Base-by-base conservation (phyloP, 2,888 invertebrate species). In the Leptinotarsa peninsularis region DNA sequence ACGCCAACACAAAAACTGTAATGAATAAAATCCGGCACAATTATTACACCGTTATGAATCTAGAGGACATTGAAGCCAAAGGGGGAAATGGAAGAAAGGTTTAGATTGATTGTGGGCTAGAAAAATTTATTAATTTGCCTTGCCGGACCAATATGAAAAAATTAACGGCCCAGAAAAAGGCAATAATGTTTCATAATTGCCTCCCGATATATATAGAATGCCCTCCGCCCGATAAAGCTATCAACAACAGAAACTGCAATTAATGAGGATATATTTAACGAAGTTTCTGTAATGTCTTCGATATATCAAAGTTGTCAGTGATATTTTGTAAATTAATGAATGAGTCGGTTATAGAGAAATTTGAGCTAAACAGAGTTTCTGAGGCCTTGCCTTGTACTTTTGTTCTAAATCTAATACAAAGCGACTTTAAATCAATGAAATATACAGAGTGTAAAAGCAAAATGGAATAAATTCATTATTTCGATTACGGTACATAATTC, bases 141-240 rank as follows among this genome's bases (percentile, higher is more conserved):
- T 72, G 58, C 49, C 58, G 71, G 72, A 49, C 75, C 79, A 77
- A 81, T 81, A 82, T 43, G 78, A 81, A 83, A 83, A 83, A 84
- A 83, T 83, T 83, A 84, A 84, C 83, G 83, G 78, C 73, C 80
- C 75, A 82, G 82, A 84, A 83, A 80, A 81, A 79, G 74, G 80
- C 79, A 83, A 82, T 82, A 82, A 74, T 78, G 73, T 74, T 74
- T 74, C 72, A 60, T 80, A 79, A 80, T 80, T 80, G 79, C 76
- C 76, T 74, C 66, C 72, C 79, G 74, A 76, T 76, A 77, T 78
- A 76, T 78, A 76, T 63, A 17, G 43, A 63, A 63, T 63, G 43
- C 63, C 33, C 33, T 63, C 27, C 27, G 15, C 63, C 18, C 63
- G n/a, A 63, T n/a, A 76, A 74, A 54, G 79, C 76, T 67, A 78